Evolutionary conservation across 2,113 vertebrate genomes (phyloP).

Genomic region (Danionella cerebrum): DNA sequence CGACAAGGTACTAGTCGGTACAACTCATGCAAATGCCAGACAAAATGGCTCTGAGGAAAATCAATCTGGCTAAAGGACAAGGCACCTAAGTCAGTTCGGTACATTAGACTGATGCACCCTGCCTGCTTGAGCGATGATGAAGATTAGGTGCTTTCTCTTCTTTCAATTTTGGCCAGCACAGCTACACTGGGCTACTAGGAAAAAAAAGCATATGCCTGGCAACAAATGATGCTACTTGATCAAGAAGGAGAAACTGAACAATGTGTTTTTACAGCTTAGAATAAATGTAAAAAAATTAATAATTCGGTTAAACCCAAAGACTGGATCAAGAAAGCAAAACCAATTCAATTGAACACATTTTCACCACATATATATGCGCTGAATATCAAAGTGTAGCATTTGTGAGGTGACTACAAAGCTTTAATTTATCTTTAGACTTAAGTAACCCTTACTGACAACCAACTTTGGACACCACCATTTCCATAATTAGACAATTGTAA

Average conservation of each 20-base stretch:
- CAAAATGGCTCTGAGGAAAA: conserved; percentile 25
- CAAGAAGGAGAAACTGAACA: too few relatives aligned
- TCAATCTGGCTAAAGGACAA: background rate
- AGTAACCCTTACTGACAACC: conserved; percentile 31
- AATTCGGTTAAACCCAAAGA: too few relatives aligned
- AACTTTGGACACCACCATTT: conserved; percentile 35
- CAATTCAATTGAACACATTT: too few relatives aligned
- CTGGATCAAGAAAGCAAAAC: too few relatives aligned
- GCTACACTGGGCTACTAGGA: background rate
- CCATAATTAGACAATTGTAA: conserved; percentile 22
- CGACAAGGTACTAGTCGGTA: background rate
- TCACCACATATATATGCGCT: too few relatives aligned
- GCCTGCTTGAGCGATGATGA: background rate
- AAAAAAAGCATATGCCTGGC: background rate
- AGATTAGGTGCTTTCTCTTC: background rate
- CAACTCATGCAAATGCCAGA: conserved; percentile 24
- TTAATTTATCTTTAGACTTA: background rate
- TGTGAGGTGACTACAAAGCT: too few relatives aligned
- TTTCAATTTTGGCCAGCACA: conserved; percentile 1
- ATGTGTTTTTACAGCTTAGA: too few relatives aligned
- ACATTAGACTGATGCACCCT: conserved; percentile 15
- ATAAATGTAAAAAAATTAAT: too few relatives aligned
- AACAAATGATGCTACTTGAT: too few relatives aligned
- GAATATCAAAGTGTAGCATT: conserved; percentile 8
- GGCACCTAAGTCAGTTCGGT: background rate